A percentile compares a stretch with the other conserved stretches of the same genome.
Evolutionary conservation across 2,797 vertebrate species (phyloP).

Genomic region (Squalus acanthias): DNA sequence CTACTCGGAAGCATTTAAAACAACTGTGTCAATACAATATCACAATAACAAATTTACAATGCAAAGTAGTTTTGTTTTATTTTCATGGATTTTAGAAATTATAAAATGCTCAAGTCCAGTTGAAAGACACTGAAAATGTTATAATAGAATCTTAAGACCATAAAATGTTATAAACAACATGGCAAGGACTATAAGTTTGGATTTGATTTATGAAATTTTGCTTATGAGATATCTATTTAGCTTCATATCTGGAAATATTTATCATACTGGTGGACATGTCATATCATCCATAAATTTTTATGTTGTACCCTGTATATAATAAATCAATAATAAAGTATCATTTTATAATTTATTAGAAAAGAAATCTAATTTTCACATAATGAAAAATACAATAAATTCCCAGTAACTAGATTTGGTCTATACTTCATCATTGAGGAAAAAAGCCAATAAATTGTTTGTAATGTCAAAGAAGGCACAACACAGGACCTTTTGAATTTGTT

Average conservation of each 20-base stretch:
- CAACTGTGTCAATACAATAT: not conserved
- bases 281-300: not conserved
- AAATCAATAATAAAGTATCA: not conserved
- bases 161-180: not conserved
- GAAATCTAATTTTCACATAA: not conserved
- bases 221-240: not conserved
- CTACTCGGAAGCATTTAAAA: not conserved
- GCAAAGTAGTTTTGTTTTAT: not conserved
- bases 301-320: not conserved
- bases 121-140: not conserved
- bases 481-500: slow-evolving; percentile 2
- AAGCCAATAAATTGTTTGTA: not conserved
- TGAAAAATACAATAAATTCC: slow-evolving; percentile 20
- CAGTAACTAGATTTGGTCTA: not conserved
- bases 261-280: not conserved
- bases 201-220: slow-evolving; percentile 5
- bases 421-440: not conserved
- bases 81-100: not conserved
- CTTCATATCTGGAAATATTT: not conserved
- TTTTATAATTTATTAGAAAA: not conserved
- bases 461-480: not conserved
- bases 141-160: not conserved
- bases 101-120: not conserved
- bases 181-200: not conserved
- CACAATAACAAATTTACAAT: not conserved